Conservation (phyloP, 2,888 invertebrate species). For the Hylaea fasciaria region DNA sequence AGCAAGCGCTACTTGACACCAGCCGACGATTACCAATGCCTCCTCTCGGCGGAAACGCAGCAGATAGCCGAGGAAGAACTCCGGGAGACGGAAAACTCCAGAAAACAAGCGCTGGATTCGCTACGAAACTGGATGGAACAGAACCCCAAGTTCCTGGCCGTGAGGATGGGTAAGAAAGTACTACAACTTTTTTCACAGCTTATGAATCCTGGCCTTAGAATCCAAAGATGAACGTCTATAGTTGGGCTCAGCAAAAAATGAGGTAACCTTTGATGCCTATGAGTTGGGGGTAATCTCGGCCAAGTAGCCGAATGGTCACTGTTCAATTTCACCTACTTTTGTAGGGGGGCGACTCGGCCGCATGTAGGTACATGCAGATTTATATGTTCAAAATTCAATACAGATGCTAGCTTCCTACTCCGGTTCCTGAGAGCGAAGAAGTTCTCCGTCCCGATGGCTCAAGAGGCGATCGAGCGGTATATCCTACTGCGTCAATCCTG, state of each 20-base stretch:
- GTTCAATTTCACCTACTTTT: no score
- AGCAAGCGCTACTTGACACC: constrained; percentile 82
- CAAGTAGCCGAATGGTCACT: no score
- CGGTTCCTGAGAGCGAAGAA: constrained; percentile 92
- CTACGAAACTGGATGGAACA: constrained; percentile 89
- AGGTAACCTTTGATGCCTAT: no score
- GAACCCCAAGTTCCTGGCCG: constrained; percentile 88
- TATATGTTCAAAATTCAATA: neutral
- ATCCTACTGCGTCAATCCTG: constrained; percentile 90
- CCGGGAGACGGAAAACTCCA: constrained; percentile 87
- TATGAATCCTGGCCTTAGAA: no score
- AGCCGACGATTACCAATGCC: constrained; percentile 87
- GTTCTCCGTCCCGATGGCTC: constrained; percentile 91
- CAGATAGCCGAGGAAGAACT: constrained; percentile 87
- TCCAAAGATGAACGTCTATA: no score
- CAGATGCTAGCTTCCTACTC: constrained; percentile 89
- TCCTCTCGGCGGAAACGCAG: constrained; percentile 86
- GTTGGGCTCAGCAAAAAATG: no score
- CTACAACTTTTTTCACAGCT: no score
- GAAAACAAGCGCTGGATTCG: constrained; percentile 87
- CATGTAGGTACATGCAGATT: no score
- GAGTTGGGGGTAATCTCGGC: no score
- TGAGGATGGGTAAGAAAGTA: constrained; percentile 86
- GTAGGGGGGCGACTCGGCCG: no score
- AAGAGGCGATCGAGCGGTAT: constrained; percentile 91